Conservation (phyloP, 2,113 vertebrate species). For the Rhinolophus sinicus region DNA sequence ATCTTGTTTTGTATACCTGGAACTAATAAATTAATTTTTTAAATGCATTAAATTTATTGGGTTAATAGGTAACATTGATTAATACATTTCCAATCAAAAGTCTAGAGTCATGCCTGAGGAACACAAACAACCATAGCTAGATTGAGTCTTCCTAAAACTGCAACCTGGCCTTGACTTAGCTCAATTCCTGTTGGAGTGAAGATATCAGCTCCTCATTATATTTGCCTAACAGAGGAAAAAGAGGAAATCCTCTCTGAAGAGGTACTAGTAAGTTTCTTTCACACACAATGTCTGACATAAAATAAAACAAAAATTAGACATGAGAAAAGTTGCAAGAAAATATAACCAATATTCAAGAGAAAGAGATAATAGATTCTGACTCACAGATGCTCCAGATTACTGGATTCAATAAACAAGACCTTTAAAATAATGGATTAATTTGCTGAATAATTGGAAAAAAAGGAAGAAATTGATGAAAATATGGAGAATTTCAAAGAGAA, state of each 20-base stretch:
- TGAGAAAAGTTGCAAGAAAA: slow-evolving; percentile 12
- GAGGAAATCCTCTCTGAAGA: not conserved
- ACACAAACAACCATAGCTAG: not conserved
- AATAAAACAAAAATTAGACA: not conserved
- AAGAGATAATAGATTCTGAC: not conserved
- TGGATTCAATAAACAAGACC: not conserved
- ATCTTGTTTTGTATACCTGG: too few relatives aligned
- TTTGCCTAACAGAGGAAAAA: not conserved
- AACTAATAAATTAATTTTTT: too few relatives aligned
- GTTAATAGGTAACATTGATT: too few relatives aligned
- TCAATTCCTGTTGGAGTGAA: not conserved
- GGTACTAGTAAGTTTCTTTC: not conserved
- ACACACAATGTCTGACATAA: not conserved
- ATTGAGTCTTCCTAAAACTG: slow-evolving; percentile 20
- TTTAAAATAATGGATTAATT: slow-evolving; percentile 15
- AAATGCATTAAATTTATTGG: too few relatives aligned
- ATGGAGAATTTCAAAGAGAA: slow-evolving; percentile 7
- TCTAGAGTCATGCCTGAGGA: not conserved
- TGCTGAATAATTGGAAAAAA: not conserved
- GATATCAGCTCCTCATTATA: not conserved
- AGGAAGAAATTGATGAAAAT: not conserved
- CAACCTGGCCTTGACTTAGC: not conserved
- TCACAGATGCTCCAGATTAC: not conserved
- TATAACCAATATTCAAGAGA: not conserved
- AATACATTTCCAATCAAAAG: not conserved